Evolutionary conservation across 2,797 vertebrate species (phyloP).

Genomic region (Sebastes dallii): DNA sequence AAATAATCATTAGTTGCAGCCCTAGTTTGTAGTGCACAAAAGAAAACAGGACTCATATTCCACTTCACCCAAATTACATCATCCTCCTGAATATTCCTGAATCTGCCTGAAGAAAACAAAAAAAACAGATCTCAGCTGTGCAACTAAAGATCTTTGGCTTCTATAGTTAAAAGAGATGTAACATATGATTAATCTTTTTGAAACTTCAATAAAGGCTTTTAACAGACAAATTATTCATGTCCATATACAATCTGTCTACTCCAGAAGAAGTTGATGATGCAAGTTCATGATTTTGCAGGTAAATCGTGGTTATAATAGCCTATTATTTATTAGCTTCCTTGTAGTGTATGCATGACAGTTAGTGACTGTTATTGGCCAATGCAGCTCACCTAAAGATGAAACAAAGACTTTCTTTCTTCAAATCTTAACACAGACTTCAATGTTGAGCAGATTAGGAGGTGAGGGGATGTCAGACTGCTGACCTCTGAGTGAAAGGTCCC

Average conservation of each 20-base stretch:
- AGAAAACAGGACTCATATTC: neutral
- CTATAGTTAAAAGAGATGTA: neutral
- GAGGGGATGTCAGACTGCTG: constrained; percentile 37
- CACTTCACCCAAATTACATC: neutral
- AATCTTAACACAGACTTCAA: constrained; percentile 42
- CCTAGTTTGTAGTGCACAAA: neutral
- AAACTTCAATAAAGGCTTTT: neutral
- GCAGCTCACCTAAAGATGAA: constrained; percentile 5
- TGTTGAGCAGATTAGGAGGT: constrained; percentile 51
- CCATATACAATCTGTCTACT: neutral
- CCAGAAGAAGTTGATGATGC: neutral
- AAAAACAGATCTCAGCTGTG: neutral
- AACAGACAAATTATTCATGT: neutral
- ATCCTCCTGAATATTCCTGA: neutral
- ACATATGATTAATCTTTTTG: neutral
- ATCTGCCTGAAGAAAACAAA: neutral
- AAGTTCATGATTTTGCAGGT: neutral
- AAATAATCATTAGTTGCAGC: neutral
- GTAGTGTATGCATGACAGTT: neutral
- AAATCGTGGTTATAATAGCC: neutral
- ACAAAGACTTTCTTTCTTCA: constrained; percentile 58
- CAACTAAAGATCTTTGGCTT: neutral
- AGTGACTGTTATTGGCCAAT: neutral
- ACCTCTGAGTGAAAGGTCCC: constrained; percentile 61
- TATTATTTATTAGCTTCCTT: neutral